phyloP scores from a whole-genome alignment of 2,797 vertebrate species.

The Petrocephalus schoutedeni region DNA sequence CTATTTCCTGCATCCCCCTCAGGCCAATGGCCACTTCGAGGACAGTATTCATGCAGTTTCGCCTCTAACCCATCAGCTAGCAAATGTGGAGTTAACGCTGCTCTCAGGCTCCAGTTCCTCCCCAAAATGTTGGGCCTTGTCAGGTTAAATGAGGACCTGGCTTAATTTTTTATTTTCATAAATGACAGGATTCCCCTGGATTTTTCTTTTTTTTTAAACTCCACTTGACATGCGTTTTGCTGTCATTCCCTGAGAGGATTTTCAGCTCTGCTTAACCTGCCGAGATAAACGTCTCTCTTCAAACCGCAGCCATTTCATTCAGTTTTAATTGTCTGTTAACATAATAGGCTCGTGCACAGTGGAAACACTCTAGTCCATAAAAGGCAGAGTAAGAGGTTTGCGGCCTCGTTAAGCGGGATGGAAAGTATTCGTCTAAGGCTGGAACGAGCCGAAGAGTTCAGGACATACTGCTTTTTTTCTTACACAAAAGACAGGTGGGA shows the following conservation, averaged over 20 bases:
- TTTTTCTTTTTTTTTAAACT: neutral
- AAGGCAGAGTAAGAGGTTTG: constrained; percentile 31
- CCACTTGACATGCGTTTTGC: neutral
- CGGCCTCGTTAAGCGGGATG: constrained; percentile 36
- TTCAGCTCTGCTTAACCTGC: constrained; percentile 3
- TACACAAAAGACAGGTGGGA: constrained; percentile 20
- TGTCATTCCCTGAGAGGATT: constrained; percentile 2
- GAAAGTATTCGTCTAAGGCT: constrained; percentile 37
- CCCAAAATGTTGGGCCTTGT: neutral
- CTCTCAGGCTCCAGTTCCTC: neutral
- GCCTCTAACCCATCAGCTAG: neutral
- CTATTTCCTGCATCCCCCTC: neutral
- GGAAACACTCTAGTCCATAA: constrained; percentile 32
- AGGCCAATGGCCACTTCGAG: neutral
- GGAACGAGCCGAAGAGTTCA: constrained; percentile 38
- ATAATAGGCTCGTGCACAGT: constrained; percentile 30
- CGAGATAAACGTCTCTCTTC: constrained; percentile 22
- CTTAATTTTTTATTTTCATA: neutral
- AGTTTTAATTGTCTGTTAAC: constrained; percentile 39
- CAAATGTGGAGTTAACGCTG: neutral
- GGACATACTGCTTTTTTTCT: constrained; percentile 35
- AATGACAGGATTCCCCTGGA: neutral
- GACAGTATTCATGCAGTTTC: neutral
- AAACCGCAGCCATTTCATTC: constrained; percentile 33
- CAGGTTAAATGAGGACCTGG: neutral